Evolutionary conservation across 2,113 vertebrate genomes (phyloP).

Genomic region (Bubo bubo): DNA sequence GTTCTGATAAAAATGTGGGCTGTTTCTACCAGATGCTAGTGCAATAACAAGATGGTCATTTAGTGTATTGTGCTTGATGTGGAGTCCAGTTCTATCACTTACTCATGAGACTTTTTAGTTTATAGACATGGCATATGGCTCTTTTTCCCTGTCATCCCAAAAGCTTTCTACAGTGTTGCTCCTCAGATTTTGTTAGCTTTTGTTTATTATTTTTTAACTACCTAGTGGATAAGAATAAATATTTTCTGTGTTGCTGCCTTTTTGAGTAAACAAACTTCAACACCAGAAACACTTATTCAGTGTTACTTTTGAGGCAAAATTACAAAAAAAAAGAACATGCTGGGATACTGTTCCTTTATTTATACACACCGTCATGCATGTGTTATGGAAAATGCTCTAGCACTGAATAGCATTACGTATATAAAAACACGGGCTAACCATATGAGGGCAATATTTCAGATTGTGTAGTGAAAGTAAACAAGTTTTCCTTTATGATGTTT

Average conservation of each 20-base stretch:
- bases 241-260: neutral
- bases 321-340: neutral
- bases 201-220: neutral
- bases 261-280: neutral
- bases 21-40: neutral
- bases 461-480: neutral
- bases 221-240: neutral
- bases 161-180: neutral
- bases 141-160: neutral
- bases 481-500: neutral
- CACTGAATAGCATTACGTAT: neutral
- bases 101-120: neutral
- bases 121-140: neutral
- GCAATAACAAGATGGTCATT: neutral
- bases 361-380: neutral
- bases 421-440: neutral
- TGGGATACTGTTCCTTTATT: neutral
- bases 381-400: neutral
- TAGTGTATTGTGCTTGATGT: neutral
- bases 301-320: neutral
- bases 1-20: neutral
- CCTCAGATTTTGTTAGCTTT: neutral
- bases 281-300: neutral
- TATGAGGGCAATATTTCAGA: neutral
- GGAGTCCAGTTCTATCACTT: neutral